Base-by-base conservation (phyloP, 2,888 invertebrate species). In the Eilema griseolum region DNA sequence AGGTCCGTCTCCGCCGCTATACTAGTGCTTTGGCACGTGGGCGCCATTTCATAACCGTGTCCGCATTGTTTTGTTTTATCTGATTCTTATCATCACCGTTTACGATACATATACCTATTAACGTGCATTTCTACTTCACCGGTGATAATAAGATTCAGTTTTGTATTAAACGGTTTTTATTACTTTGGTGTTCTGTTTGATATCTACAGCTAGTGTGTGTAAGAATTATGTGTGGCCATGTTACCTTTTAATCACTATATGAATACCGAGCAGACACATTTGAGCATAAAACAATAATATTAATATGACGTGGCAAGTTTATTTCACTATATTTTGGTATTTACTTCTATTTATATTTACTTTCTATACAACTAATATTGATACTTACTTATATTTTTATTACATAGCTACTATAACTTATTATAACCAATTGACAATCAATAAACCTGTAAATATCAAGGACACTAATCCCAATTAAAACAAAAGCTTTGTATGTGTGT, bases 1-100 rank as follows among this genome's bases (percentile, higher is more conserved):
- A 98, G 98, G 98, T 98, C 96, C 96, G 96, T 93, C 87, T 85
- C 81, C 82, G 82, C 82, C 77, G 82, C 81, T 76, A 81, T n/a
- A 26, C 74, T 77, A 79, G 82, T 80, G 86, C 81, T 77, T 82
- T 81, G 83, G 20, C 60, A 28, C 28, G 80, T 71, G 85, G 86
- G 84, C 86, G 84, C 85, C 82, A 79, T 86, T 80, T 84, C 81
- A 85, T 87, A 80, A 75, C 79, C 80, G 81, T 86, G 83, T 86
- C 88, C 79, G 86, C 80, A 82, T 83, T 85, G 80, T 16, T 76
- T 76, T 82, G 75, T 79, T 74, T 64, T 80, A 67, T 64, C 76
- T 80, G 78, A 78, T 77, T 89, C 85, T 88, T 89, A 84, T 80
- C 87, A 88, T 86, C 88, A 86, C 84, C 75, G 76, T 64, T 73